Percentiles rank a stretch among this genome's conserved stretches.
Evolutionary conservation across 1,140 invertebrate species (phyloP).

Genomic region (Schlechtendalia chinensis): DNA sequence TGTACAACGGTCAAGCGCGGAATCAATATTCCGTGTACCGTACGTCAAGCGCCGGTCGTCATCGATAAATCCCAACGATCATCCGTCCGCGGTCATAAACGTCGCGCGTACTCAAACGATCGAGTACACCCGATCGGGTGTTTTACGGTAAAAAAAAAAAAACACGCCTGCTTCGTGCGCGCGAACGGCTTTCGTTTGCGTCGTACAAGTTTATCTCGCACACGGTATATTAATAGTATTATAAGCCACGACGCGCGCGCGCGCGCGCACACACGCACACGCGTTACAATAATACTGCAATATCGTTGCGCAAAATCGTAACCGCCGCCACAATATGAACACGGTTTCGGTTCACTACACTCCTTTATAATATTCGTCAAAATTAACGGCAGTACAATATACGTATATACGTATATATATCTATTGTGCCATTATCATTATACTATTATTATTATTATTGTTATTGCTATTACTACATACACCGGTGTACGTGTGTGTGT

Average conservation of each 20-base stretch:
- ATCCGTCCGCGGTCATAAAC: too few relatives aligned
- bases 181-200: too few relatives aligned
- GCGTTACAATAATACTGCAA: not conserved
- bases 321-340: not conserved
- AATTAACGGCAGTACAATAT: not conserved
- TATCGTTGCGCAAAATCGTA: slow-evolving; percentile 21
- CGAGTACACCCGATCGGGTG: too few relatives aligned
- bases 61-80: too few relatives aligned
- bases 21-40: too few relatives aligned
- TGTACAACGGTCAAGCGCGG: too few relatives aligned
- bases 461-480: not conserved
- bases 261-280: not conserved
- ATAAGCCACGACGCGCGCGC: slow-evolving; percentile 25
- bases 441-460: not conserved
- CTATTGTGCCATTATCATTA: not conserved
- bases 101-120: too few relatives aligned
- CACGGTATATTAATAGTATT: not conserved
- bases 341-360: slow-evolving; percentile 37
- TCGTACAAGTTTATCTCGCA: too few relatives aligned
- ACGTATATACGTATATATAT: not conserved
- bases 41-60: too few relatives aligned
- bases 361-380: not conserved
- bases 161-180: too few relatives aligned
- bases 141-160: too few relatives aligned
- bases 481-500: too few relatives aligned